phyloP scores from a whole-genome alignment of 2,113 vertebrate species.

The Spizaetus ornatus region DNA sequence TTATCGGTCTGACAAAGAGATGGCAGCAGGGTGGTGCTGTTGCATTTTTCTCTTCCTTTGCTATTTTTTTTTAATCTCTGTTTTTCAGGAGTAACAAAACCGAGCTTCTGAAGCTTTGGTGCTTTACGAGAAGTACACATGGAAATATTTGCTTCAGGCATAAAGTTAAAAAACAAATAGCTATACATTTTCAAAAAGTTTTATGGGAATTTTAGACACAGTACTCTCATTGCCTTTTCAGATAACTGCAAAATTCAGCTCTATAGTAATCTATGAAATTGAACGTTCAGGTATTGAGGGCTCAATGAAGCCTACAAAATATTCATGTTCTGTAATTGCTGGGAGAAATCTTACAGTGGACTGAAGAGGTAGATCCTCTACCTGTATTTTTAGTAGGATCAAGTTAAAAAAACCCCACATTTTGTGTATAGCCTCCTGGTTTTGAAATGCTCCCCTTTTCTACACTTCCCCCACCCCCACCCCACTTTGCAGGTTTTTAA shows the following conservation, averaged over 20 bases:
- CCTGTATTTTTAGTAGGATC: background rate
- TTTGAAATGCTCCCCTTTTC: background rate
- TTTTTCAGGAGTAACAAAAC: background rate
- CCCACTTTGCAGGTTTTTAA: background rate
- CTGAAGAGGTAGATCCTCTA: background rate
- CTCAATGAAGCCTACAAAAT: background rate
- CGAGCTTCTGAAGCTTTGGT: background rate
- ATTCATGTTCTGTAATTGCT: background rate
- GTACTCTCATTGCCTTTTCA: background rate
- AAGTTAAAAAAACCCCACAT: background rate
- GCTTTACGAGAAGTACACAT: background rate
- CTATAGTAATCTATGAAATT: background rate
- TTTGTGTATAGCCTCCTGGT: background rate
- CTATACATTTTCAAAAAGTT: background rate
- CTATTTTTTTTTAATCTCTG: background rate
- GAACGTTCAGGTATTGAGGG: background rate
- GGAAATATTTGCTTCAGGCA: background rate
- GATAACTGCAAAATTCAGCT: background rate
- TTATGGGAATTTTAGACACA: background rate
- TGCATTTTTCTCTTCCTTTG: conserved; percentile 9
- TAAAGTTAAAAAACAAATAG: background rate
- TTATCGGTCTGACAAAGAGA: conserved; percentile 1
- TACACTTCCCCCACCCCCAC: background rate
- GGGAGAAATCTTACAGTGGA: background rate
- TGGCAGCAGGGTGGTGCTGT: conserved; percentile 58